Percentiles rank a stretch among this genome's conserved stretches.
phyloP scores from a whole-genome alignment of 2,113 vertebrate species.

The Mellivora capensis region DNA sequence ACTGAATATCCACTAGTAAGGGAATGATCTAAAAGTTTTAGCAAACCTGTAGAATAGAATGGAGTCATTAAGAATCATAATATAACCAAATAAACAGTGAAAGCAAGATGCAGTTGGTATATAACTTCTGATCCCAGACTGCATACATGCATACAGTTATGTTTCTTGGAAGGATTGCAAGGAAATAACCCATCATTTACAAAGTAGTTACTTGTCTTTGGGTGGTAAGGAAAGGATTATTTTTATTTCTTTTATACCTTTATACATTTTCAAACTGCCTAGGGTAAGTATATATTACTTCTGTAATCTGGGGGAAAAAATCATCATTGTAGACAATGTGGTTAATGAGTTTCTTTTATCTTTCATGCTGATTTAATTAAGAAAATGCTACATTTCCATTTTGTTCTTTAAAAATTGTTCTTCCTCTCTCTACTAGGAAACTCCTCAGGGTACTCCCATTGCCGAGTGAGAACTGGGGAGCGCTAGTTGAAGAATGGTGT shows the following conservation, averaged over 20 bases:
- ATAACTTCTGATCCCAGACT: not conserved
- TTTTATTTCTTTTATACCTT: not conserved
- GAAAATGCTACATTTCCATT: constrained; percentile 8
- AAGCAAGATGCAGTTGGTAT: not conserved
- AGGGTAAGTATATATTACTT: not conserved
- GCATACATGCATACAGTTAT: not conserved
- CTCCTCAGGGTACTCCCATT: constrained; percentile 93
- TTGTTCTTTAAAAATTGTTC: not conserved
- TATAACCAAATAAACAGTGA: not conserved
- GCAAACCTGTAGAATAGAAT: not conserved
- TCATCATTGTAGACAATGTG: not conserved
- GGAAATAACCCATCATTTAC: not conserved
- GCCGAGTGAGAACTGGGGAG: constrained; percentile 92
- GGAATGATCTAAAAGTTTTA: not conserved
- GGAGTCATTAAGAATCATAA: not conserved
- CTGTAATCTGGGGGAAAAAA: not conserved
- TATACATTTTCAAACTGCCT: not conserved
- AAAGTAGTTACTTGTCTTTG: not conserved
- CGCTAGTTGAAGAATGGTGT: constrained; percentile 96
- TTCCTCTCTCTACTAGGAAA: constrained; percentile 78
- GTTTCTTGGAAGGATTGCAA: not conserved
- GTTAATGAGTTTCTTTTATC: not conserved
- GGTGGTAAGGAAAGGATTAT: not conserved
- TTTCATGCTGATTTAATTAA: constrained; percentile 46
- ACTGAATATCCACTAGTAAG: not conserved